Evolutionary conservation across 1,140 invertebrate species (phyloP), one percentile per base, ranked within the genome.

Genomic region (Tetragonula clypearis): DNA sequence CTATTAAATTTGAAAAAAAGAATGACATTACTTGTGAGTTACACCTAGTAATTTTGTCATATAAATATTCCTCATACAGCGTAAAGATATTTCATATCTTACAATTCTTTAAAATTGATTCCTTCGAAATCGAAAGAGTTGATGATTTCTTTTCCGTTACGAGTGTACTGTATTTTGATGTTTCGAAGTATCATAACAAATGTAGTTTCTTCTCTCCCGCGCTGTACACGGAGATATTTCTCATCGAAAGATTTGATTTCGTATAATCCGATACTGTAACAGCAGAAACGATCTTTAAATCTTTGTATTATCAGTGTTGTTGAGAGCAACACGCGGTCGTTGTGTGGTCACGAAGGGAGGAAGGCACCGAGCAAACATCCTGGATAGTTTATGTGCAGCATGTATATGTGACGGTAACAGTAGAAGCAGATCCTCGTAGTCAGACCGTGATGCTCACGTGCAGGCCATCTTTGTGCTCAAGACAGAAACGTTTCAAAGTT

Each of bases 341-440:
- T 21, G 65, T 58, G 56, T 35, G 82, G 76, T 72, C 56, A 62
- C 41, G 56, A 55, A 62, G 66, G 56, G 66, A 60, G 74, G 41
- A 71, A 71, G 35, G 49, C 9, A 19, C 23, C 53, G 49, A 58
- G 55, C 68, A 84, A 84, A 84, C 76, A 72, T 79, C 26, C 58
- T 72, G 56, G 82, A 72, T 79, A 65, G 66, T 84, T 84, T 79
- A 84, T 56, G 68, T 58, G 76, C 17, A 55, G 14, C 41, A n/a
- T 78, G 68, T 72, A 77, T 77, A 56, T 58, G 30, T 11, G 19
- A 12, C 35, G 41, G 76, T 56, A 41, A 72, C 68, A 79, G 82
- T 79, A 72, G 76, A 72, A 84, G 68, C 76, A 62, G 68, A 79
- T 84, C 76, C 56, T 56, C 62, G 76, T 72, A 65, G 76, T 72